A percentile compares a stretch with the other conserved stretches of the same genome.
These are phyloP conservation scores for Eugnorisma glareosa DNA, from an alignment of 2,888 invertebrate species.

Conservation along the genomic window DNA sequence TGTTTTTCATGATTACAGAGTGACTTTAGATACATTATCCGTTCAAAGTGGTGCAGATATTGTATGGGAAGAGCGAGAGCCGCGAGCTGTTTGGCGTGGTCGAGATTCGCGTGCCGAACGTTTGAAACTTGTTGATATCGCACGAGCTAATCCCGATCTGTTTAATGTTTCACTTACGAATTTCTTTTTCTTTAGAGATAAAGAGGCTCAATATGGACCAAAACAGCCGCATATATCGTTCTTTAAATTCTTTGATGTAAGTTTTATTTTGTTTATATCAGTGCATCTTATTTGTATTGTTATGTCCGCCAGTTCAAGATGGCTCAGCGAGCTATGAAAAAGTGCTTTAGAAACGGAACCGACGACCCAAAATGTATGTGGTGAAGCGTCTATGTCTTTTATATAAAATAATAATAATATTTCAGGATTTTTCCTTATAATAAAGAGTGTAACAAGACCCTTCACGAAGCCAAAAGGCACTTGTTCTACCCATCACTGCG, in stretches of 20 bases:
- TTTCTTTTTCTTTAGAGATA: slow-evolving; percentile 98
- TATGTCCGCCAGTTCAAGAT: not conserved
- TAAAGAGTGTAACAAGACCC: too few relatives aligned
- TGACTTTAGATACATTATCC: slow-evolving; percentile 96
- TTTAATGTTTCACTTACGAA: slow-evolving; percentile 98
- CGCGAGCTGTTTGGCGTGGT: slow-evolving; percentile 97
- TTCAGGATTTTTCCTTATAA: too few relatives aligned
- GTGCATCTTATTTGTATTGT: not conserved
- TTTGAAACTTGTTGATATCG: slow-evolving; percentile 95
- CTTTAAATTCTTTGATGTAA: slow-evolving; percentile 98
- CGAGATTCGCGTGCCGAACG: slow-evolving; percentile 97
- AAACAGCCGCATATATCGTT: slow-evolving; percentile 96
- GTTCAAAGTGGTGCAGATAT: slow-evolving; percentile 95
- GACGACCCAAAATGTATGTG: not conserved
- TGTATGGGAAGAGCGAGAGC: slow-evolving; percentile 93
- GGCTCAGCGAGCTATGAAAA: not conserved
- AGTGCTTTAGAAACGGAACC: not conserved
- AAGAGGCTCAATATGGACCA: slow-evolving; percentile 96
- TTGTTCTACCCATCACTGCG: too few relatives aligned
- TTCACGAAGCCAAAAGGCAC: too few relatives aligned
- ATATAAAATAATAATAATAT: too few relatives aligned
- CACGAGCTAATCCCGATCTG: slow-evolving; percentile 92
- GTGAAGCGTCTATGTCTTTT: too few relatives aligned
- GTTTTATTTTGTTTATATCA: slow-evolving; percentile 67
- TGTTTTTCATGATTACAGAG: slow-evolving; percentile 88